Evolutionary conservation across 2,797 vertebrate genomes (phyloP).

Genomic region (Nasua narica): DNA sequence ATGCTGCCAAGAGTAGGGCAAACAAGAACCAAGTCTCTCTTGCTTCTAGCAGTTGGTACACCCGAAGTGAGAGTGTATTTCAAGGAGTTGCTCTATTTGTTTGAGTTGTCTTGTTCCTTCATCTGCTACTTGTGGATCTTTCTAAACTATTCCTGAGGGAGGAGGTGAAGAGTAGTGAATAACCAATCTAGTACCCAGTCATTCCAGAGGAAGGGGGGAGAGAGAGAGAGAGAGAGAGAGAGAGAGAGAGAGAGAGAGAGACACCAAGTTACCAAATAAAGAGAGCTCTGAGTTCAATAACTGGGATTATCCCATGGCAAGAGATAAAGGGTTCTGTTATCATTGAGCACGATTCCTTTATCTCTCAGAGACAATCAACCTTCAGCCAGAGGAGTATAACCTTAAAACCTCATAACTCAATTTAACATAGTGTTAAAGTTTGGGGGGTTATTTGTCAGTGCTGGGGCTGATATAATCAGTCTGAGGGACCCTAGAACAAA

Average conservation of each 20-base stretch:
- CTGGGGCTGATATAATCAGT: conserved; percentile 83
- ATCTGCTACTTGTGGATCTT: conserved; percentile 25
- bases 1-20: not conserved
- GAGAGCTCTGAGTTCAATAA: conserved; percentile 76
- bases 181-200: conserved; percentile 53
- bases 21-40: not conserved
- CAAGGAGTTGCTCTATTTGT: not conserved
- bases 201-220: not conserved
- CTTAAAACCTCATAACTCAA: conserved; percentile 83
- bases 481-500: conserved; percentile 81
- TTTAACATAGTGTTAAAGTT: conserved; percentile 83
- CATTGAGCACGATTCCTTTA: conserved; percentile 74
- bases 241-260: not conserved
- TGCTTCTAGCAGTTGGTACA: not conserved
- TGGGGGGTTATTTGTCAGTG: conserved; percentile 82
- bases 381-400: conserved; percentile 80
- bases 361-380: conserved; percentile 81
- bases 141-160: conserved; percentile 24
- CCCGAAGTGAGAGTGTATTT: not conserved
- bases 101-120: not conserved
- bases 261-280: conserved; percentile 71
- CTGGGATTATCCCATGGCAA: conserved; percentile 65
- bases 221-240: too few species aligned
- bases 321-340: conserved; percentile 68
- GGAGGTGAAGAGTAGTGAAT: conserved; percentile 26